Percentiles rank a stretch among this genome's conserved stretches.
Conservation (phyloP, 23 tunicate genomes). For the Styela clava region DNA sequence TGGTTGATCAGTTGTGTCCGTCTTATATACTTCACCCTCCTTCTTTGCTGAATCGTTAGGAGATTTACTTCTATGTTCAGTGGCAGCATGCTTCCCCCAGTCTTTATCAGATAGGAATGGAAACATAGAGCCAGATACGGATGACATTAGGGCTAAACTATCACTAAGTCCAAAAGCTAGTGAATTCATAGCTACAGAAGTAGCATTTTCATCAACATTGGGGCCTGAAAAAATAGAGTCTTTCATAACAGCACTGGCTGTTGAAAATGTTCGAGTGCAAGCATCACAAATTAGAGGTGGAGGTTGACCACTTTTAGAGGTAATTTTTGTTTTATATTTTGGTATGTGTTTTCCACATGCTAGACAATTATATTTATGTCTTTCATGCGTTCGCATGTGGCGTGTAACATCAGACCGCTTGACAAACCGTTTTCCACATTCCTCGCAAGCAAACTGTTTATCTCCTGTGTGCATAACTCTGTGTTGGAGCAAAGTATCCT, state of each 20-base stretch:
- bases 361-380: not conserved
- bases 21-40: too few species aligned
- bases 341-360: not conserved
- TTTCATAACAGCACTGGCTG: not conserved
- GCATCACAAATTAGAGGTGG: not conserved
- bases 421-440: not conserved
- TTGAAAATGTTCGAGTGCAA: not conserved
- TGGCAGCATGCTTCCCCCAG: not conserved
- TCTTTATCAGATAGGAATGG: not conserved
- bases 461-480: not conserved
- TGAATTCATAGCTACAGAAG: not conserved
- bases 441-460: not conserved
- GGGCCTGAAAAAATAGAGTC: not conserved
- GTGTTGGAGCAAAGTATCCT: not conserved
- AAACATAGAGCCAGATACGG: not conserved
- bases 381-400: not conserved
- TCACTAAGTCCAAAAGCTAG: not conserved
- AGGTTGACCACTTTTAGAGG: not conserved
- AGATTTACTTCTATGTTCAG: too few species aligned
- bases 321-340: too few species aligned
- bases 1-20: too few species aligned
- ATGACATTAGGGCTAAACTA: not conserved
- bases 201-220: not conserved
- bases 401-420: not conserved
- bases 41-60: too few species aligned